phyloP scores from a whole-genome alignment of 2,888 invertebrate genomes.

The Diarsia brunnea region DNA sequence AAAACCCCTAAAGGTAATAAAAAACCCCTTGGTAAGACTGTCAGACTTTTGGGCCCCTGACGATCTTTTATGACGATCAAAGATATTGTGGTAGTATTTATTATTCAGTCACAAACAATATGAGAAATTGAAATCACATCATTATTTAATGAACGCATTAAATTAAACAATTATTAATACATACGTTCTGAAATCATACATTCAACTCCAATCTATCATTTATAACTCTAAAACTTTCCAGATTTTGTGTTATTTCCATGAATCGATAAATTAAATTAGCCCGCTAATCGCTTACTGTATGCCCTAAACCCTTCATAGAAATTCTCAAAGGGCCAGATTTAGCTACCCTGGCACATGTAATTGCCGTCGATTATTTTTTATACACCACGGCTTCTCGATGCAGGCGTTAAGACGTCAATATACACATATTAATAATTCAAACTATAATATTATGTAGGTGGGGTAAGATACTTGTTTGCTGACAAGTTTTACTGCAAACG shows the following conservation, averaged over 20 bases:
- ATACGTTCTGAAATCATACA: no score
- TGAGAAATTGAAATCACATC: no score
- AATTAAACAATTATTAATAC: no score
- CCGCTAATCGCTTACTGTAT: conserved; percentile 8
- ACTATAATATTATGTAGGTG: conserved; percentile 30
- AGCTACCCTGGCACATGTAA: conserved; percentile 69
- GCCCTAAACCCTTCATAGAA: conserved; percentile 3
- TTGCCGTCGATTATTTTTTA: conserved; percentile 74
- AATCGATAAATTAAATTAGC: neutral
- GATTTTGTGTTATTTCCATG: neutral
- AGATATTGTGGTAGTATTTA: no score
- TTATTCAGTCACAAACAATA: no score
- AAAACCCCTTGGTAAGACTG: no score
- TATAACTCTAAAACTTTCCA: neutral
- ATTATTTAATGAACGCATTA: no score
- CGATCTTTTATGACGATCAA: no score
- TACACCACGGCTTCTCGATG: conserved; percentile 66
- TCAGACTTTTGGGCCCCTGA: no score
- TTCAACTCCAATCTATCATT: neutral
- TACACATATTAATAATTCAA: conserved; percentile 21
- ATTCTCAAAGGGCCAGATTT: conserved; percentile 65
- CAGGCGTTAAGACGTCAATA: conserved; percentile 68
- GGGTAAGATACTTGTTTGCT: conserved; percentile 41
- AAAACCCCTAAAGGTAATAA: no score
- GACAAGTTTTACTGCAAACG: conserved; percentile 60